Percentiles rank a stretch among this genome's conserved stretches.
These are phyloP conservation scores for Pachyuromys duprasi DNA, from an alignment of 2,797 vertebrate genomes.

Conservation along the genomic window DNA sequence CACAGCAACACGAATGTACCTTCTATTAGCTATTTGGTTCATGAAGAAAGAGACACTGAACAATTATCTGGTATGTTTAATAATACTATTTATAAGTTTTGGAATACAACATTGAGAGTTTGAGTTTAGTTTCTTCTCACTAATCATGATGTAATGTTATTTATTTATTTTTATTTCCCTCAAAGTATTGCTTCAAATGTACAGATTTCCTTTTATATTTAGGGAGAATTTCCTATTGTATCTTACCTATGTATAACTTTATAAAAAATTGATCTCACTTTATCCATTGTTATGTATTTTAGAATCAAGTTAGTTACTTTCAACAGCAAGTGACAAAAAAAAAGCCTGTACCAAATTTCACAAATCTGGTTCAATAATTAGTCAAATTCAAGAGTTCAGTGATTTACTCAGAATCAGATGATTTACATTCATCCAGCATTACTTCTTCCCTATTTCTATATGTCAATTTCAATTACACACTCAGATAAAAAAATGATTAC, in stretches of 20 bases:
- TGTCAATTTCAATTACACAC: neutral
- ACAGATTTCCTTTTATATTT: neutral
- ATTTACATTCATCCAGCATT: neutral
- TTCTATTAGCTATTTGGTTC: neutral
- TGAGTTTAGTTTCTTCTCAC: neutral
- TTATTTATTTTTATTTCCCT: neutral
- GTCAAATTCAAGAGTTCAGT: neutral
- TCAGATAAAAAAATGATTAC: neutral
- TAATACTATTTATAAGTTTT: neutral
- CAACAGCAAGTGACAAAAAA: neutral
- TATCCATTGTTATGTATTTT: neutral
- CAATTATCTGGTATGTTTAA: neutral
- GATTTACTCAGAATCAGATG: neutral
- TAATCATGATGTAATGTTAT: neutral
- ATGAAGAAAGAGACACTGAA: neutral
- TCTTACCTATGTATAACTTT: neutral
- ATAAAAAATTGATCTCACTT: neutral
- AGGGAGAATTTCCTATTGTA: neutral
- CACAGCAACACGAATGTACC: neutral
- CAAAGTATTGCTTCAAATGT: neutral
- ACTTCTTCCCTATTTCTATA: neutral
- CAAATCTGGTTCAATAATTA: neutral
- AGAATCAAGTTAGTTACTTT: neutral
- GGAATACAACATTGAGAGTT: neutral
- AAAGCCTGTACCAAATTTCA: neutral